Base-by-base conservation (phyloP, 2,888 invertebrate genomes). In the Amblyjoppa proteus region DNA sequence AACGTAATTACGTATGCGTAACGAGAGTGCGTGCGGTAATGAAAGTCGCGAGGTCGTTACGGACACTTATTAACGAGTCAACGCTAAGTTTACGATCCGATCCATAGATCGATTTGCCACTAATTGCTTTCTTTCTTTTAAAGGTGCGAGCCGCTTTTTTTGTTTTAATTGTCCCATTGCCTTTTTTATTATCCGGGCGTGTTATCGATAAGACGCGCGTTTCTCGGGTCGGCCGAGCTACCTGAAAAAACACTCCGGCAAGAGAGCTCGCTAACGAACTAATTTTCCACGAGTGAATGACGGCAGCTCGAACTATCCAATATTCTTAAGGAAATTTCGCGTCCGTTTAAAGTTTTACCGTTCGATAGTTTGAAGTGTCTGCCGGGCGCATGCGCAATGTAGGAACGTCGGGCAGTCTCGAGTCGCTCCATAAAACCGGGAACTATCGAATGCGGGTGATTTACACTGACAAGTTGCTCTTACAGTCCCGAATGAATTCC, bases 21-120 rank as follows among this genome's bases (percentile, higher is more conserved):
- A 88, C 85, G 86, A 81, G 86, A 85, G 86, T 90, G 88, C 88
- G 83, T 89, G 81, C 83, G 76, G 84, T 86, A 87, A 88, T 89
- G 84, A 84, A 88, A 83, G 76, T 74, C 73, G 79, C 87, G 85
- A 76, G 74, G 81, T 76, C 83, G 77, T 89, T 88, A 74, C 80
- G 61, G 66, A 75, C 74, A 84, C 77, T 85, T 81, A 83, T 84
- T 81, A 80, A 81, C 80, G 49, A 71, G 58, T 83, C 74, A 53
- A 51, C 49, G 68, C 41, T 41, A 74, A 78, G 70, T 87, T 87
- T 85, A 87, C 71, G 87, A 87, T 73, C 75, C 9, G 41, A 73
- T 28, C n/a, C 38, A 71, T 28, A 66, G 58, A 61, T 58, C 38
- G 38, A 70, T 85, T 79, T 70, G 38, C 61, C 58, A 61, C 66